These are phyloP conservation scores for Enteromius trimaculatus DNA, from an alignment of 2,797 vertebrate genomes.

Conservation along the genomic window DNA sequence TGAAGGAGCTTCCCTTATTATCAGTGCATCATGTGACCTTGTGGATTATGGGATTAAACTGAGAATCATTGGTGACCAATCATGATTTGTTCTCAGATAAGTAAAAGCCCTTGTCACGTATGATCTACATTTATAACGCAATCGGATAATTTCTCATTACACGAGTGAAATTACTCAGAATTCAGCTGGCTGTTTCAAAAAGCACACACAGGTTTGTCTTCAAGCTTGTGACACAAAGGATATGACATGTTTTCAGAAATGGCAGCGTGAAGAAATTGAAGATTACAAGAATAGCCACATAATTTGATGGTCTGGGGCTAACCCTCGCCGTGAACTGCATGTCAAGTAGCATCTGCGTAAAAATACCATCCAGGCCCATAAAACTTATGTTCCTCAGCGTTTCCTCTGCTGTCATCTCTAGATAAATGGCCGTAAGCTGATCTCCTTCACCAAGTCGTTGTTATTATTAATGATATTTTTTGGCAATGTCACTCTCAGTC, in stretches of 20 bases:
- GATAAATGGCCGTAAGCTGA: constrained; percentile 34
- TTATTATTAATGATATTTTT: constrained; percentile 55
- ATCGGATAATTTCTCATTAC: constrained; percentile 21
- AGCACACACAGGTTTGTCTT: constrained; percentile 6
- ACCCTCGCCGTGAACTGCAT: constrained; percentile 34
- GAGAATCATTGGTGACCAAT: constrained; percentile 20
- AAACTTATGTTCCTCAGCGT: constrained; percentile 23
- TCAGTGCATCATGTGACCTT: constrained; percentile 3
- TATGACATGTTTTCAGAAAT: constrained; percentile 36
- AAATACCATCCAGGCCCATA: constrained; percentile 25
- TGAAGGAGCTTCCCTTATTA: constrained; percentile 15
- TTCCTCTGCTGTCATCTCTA: constrained; percentile 21
- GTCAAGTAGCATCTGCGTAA: constrained; percentile 38
- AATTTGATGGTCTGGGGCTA: constrained; percentile 46
- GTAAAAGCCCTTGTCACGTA: not conserved
- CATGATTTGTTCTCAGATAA: constrained; percentile 25
- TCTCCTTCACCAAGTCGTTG: constrained; percentile 49
- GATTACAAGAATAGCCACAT: constrained; percentile 43
- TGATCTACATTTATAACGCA: not conserved
- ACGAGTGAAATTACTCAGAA: not conserved
- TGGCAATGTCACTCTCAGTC: constrained; percentile 61
- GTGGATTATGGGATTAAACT: constrained; percentile 32
- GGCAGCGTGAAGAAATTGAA: constrained; percentile 14
- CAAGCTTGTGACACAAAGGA: not conserved
- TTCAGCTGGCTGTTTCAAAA: constrained; percentile 1